Conservation (phyloP, 1,140 invertebrate genomes). For the Periplaneta americana region DNA sequence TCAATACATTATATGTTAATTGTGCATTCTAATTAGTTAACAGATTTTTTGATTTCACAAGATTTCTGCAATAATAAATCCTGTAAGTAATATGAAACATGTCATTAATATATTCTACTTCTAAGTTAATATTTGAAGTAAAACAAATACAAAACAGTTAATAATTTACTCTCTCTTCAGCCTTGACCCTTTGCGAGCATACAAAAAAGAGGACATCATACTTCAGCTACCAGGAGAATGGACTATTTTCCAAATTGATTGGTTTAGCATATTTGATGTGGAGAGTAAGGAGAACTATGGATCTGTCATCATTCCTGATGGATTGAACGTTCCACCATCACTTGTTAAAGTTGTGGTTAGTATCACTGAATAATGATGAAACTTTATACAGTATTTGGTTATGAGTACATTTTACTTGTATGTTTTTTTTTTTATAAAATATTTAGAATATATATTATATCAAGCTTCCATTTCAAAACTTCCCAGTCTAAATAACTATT, state of each 20-base stretch:
- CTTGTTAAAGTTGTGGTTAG: slow-evolving; percentile 52
- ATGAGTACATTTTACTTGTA: not conserved
- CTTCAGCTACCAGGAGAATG: slow-evolving; percentile 76
- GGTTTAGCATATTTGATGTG: slow-evolving; percentile 77
- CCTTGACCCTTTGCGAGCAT: slow-evolving; percentile 61
- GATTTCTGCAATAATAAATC: too few species aligned
- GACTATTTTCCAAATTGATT: slow-evolving; percentile 79
- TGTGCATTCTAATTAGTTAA: too few species aligned
- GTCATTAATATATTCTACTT: too few species aligned
- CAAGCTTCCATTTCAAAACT: too few species aligned
- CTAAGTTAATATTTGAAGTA: too few species aligned
- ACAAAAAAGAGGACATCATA: slow-evolving; percentile 67
- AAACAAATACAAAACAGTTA: too few species aligned
- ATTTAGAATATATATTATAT: too few species aligned
- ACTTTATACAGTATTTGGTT: not conserved
- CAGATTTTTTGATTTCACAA: too few species aligned
- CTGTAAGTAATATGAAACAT: too few species aligned
- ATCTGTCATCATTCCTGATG: slow-evolving; percentile 71
- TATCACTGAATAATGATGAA: slow-evolving; percentile 2
- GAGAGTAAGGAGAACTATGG: slow-evolving; percentile 66
- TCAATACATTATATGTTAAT: too few species aligned
- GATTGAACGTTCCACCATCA: slow-evolving; percentile 80
- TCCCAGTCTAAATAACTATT: too few species aligned
- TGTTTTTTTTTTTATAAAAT: too few species aligned
- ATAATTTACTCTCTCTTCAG: slow-evolving; percentile 37